Evolutionary conservation across 2,888 invertebrate genomes (phyloP).

Genomic region (Cataglyphis livida): DNA sequence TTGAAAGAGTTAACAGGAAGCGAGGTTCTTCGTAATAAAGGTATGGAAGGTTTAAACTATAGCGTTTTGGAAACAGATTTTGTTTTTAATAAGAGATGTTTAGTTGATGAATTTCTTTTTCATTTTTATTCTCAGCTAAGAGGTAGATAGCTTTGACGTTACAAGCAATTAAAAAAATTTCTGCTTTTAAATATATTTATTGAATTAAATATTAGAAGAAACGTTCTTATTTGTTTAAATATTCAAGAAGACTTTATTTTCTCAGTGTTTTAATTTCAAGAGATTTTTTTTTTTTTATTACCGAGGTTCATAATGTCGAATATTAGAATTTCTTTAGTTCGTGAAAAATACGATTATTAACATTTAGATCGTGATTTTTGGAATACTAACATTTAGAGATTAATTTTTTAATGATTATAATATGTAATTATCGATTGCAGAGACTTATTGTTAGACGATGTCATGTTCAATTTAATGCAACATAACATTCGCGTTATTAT

Average conservation of each 20-base stretch:
- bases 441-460: not conserved
- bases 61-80: not conserved
- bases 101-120: not conserved
- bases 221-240: not conserved
- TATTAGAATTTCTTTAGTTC: not conserved
- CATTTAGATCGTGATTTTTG: not conserved
- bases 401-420: not conserved
- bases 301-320: not conserved
- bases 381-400: too few species aligned
- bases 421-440: not conserved
- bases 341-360: not conserved
- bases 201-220: not conserved
- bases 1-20: not conserved
- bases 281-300: not conserved
- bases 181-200: not conserved
- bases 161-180: not conserved
- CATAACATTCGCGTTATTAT: not conserved
- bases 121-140: not conserved
- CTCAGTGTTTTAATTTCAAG: not conserved
- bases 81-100: not conserved
- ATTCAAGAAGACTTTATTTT: not conserved
- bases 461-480: not conserved
- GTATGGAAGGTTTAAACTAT: not conserved
- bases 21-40: not conserved
- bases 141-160: not conserved